A percentile compares a stretch with the other conserved stretches of the same genome.
Evolutionary conservation across 2,888 invertebrate genomes (phyloP).

Genomic region (Chloroclystis v-ata): DNA sequence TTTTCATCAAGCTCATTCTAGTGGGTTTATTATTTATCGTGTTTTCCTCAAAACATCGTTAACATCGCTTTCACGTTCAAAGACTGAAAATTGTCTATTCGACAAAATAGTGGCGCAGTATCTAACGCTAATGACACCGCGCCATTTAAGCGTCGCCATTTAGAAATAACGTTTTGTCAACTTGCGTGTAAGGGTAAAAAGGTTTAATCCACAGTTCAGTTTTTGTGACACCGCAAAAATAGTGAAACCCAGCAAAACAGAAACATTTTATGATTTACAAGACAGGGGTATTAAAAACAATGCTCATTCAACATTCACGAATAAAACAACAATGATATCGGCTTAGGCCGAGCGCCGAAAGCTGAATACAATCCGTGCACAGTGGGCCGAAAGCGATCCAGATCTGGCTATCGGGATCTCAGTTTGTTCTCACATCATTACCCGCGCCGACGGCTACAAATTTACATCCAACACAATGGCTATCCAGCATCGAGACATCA

Average conservation of each 20-base stretch:
- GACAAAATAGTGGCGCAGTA: slow-evolving; percentile 76
- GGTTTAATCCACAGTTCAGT: slow-evolving; percentile 18
- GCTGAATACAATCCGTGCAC: slow-evolving; percentile 63
- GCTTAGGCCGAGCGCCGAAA: slow-evolving; percentile 52
- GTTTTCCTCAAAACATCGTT: slow-evolving; percentile 66
- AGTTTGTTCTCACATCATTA: slow-evolving; percentile 79
- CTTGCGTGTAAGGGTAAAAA: slow-evolving; percentile 36
- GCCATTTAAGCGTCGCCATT: slow-evolving; percentile 59
- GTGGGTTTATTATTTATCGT: slow-evolving; percentile 66
- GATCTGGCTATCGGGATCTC: slow-evolving; percentile 75
- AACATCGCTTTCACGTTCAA: slow-evolving; percentile 68
- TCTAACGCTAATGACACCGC: slow-evolving; percentile 65
- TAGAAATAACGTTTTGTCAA: slow-evolving; percentile 64
- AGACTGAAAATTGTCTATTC: slow-evolving; percentile 75
- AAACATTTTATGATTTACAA: slow-evolving; percentile 51
- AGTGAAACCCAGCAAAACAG: slow-evolving; percentile 7
- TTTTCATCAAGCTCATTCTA: slow-evolving; percentile 66
- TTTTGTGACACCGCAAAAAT: slow-evolving; percentile 31
- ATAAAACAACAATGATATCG: slow-evolving; percentile 49
- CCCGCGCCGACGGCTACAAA: slow-evolving; percentile 79
- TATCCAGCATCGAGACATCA: slow-evolving; percentile 79
- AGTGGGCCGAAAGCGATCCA: slow-evolving; percentile 68
- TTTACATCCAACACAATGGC: slow-evolving; percentile 79
- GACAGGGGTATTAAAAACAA: slow-evolving; percentile 50
- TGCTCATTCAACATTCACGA: slow-evolving; percentile 48